Evolutionary conservation across 2,113 vertebrate species (phyloP).

Genomic region (Eidolon helvum): DNA sequence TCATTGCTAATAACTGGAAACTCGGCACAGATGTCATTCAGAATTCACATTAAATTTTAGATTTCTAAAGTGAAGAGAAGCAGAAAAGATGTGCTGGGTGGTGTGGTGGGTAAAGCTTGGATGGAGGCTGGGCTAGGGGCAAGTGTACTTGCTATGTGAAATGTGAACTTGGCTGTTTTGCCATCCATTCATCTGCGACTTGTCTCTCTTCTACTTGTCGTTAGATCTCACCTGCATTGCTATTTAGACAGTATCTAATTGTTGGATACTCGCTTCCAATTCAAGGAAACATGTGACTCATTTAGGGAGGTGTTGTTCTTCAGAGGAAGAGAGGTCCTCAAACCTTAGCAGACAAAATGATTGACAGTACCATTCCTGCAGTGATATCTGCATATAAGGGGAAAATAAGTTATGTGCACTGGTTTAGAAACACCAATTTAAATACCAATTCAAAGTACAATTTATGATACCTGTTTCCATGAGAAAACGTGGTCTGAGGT

Average conservation of each 20-base stretch:
- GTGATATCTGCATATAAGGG: neutral
- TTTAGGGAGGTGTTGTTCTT: neutral
- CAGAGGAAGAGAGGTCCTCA: neutral
- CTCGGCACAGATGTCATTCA: neutral
- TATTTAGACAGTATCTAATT: neutral
- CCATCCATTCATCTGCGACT: neutral
- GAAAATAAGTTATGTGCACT: neutral
- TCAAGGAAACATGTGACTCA: neutral
- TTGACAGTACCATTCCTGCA: neutral
- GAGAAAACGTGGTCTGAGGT: neutral
- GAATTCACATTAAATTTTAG: neutral
- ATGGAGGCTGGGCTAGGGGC: neutral
- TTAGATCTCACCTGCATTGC: neutral
- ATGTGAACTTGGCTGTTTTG: neutral
- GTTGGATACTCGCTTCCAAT: neutral
- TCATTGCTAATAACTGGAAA: neutral
- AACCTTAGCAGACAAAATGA: neutral
- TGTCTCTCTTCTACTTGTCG: fast-evolving
- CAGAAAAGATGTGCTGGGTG: neutral
- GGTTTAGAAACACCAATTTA: neutral
- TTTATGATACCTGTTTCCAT: neutral
- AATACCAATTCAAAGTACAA: neutral
- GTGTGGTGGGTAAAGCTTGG: neutral
- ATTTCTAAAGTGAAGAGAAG: neutral
- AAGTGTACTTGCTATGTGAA: neutral